Evolutionary conservation across 64 coral and sea anemone genomes (phyloP), one percentile per base, ranked within the genome.

Genomic region (Montipora efflorescens): DNA sequence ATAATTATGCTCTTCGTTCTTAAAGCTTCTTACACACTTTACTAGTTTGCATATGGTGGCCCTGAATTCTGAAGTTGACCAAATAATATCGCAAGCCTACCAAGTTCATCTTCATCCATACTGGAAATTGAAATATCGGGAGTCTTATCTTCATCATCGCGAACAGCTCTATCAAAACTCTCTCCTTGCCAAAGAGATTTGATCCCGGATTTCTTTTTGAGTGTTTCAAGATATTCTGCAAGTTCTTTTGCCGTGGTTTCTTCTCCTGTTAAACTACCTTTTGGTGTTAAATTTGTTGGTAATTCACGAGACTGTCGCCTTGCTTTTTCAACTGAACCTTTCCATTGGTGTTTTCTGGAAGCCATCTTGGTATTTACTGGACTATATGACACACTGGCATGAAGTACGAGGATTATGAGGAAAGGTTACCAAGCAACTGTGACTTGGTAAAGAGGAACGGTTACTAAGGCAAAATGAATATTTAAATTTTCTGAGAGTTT

Each of bases 81-180:
- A 36, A 36, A 36, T 36, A 36, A 36, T 36, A 36, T 36, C 36
- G 36, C 8, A 81, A 28, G 4, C 79, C 46, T 88, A 89, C 95
- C 84, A 75, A 19, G 16, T 89, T 93, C 84, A 25, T 89, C 89
- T 20, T 86, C 91, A 2, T 83, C 91, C 11, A 74, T 72, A 12
- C 91, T 90, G 47, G 95, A 93, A 49, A 96, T 93, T 19, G 95
- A 96, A 22, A 96, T 89, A 47, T 96, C 95, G 7, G 95, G 95
- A 57, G 95, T 96, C 75, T 90, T 96, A 67, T 96, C 95, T 53
- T 90, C 93, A 3, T 90, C 87, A 77, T 94, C 87, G 19, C 93
- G 87, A 14, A 96, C 85, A 2, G 52, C 47, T 69, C 25, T 93
- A 43, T 90, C 80, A 80, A 96, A 96, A 15, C 76, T 96, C 1